These are phyloP conservation scores for Emesis russula DNA, from an alignment of 2,888 invertebrate species.

Conservation along the genomic window DNA sequence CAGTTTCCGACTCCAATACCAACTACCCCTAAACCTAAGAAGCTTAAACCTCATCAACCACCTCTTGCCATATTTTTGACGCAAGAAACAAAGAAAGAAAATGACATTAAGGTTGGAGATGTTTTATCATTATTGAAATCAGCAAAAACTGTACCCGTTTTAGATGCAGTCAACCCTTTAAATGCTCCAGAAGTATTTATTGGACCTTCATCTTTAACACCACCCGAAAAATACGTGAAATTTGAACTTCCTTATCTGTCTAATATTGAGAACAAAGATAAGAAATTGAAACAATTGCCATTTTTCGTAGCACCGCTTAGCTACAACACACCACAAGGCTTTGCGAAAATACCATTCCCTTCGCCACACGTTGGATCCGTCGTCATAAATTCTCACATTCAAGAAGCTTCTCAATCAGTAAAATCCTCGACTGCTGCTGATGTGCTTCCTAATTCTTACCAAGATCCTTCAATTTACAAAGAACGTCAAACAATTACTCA, in stretches of 20 bases:
- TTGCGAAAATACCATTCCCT: slow-evolving; percentile 98
- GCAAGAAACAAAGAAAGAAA: slow-evolving; percentile 93
- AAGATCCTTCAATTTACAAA: slow-evolving; percentile 89
- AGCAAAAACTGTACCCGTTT: slow-evolving; percentile 98
- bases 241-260: slow-evolving; percentile 98
- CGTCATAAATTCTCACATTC: slow-evolving; percentile 96
- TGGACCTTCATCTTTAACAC: slow-evolving; percentile 97
- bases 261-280: slow-evolving; percentile 97
- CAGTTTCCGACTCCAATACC: slow-evolving; percentile 92
- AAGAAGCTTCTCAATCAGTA: slow-evolving; percentile 88
- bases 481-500: slow-evolving; percentile 92
- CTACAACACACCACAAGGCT: slow-evolving; percentile 98
- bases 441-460: slow-evolving; percentile 90
- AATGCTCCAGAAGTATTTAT: slow-evolving; percentile 98
- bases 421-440: slow-evolving; percentile 88
- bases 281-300: slow-evolving; percentile 97
- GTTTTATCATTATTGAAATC: slow-evolving; percentile 97
- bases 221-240: slow-evolving; percentile 98
- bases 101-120: slow-evolving; percentile 96
- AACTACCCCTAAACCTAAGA: slow-evolving; percentile 95
- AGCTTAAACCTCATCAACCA: slow-evolving; percentile 98
- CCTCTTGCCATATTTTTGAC: slow-evolving; percentile 98
- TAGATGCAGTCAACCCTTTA: slow-evolving; percentile 97
- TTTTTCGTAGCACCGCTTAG: slow-evolving; percentile 99
- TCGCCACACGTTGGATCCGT: slow-evolving; percentile 99